Conservation (phyloP, 2,113 vertebrate genomes). For the Pelmatolapia mariae region DNA sequence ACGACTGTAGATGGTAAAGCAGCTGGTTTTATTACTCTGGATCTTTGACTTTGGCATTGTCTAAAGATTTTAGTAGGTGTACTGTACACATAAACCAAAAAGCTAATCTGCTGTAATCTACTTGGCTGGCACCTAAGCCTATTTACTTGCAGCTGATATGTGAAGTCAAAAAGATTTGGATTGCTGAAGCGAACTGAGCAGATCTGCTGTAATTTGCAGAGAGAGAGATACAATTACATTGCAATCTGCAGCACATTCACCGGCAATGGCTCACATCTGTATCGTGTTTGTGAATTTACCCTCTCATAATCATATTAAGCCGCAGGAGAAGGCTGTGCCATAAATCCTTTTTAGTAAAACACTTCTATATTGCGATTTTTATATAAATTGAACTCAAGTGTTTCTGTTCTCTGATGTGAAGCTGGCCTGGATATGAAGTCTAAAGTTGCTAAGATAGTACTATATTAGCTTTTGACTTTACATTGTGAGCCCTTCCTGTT, state of each 20-base stretch:
- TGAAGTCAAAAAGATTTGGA: background rate
- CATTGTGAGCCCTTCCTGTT: conserved; percentile 39
- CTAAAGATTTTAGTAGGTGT: background rate
- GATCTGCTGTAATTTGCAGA: conserved; percentile 4
- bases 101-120: conserved; percentile 1
- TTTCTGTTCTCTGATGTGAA: background rate
- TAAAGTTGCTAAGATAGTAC: background rate
- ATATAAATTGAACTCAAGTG: background rate
- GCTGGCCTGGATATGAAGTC: background rate
- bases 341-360: background rate
- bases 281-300: background rate
- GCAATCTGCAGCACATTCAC: background rate
- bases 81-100: background rate
- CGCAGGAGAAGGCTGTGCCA: background rate
- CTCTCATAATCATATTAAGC: background rate
- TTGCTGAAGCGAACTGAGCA: background rate
- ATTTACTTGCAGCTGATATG: background rate
- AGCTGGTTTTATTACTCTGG: background rate
- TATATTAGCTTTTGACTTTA: background rate
- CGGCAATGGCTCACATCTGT: background rate
- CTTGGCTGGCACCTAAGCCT: background rate
- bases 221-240: background rate
- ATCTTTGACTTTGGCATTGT: background rate
- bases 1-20: background rate
- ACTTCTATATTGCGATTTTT: background rate